Evolutionary conservation across 2,113 vertebrate genomes (phyloP), one percentile per base, ranked within the genome.

Genomic region (Podarcis muralis): DNA sequence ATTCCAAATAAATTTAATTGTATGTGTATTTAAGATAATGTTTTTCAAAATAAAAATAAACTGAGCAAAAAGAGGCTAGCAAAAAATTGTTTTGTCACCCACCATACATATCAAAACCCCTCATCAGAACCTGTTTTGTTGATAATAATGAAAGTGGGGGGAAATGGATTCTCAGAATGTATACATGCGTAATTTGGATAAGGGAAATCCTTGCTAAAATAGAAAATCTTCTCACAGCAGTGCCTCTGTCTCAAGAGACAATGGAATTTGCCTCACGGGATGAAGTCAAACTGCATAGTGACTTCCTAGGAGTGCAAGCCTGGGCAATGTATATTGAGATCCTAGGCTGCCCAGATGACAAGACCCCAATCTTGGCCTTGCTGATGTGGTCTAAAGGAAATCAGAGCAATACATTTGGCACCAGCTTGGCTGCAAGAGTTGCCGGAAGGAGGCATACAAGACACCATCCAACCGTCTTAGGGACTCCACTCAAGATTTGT

Each of bases 21-120:
- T 89, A 87, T 75, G 18, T 88, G 81, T 79, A 93, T 89, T 86
- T 91, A 86, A 92, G 92, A 90, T 86, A 93, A 89, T 0, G 3
- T 89, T 90, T 53, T 87, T 86, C 68, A 87, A 94, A 95, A 93
- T 87, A 95, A 92, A 93, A 95, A 90, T 18, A 90, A 90, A 92
- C 87, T 69, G 80, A 81, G 40, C 79, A 48, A 43, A 92, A 93
- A 91, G 15, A 81, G 83, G 83, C 5, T 82, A 65, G 79, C 32
- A 43, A 86, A 87, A 82, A 20, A n/a, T 48, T 72, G 25, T 89
- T 89, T 69, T 87, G 85, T 94, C 69, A 32, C 37, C n/a, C 43
- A n/a, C 75, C 71, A 88, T 75, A 79, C 40, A 79, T 59, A 81
- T 66, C 15, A 91, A 93, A n/a, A 53, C 11, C 43, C 25, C 11